phyloP scores from a whole-genome alignment of 2,797 vertebrate genomes.

The Ambastaia sidthimunki region DNA sequence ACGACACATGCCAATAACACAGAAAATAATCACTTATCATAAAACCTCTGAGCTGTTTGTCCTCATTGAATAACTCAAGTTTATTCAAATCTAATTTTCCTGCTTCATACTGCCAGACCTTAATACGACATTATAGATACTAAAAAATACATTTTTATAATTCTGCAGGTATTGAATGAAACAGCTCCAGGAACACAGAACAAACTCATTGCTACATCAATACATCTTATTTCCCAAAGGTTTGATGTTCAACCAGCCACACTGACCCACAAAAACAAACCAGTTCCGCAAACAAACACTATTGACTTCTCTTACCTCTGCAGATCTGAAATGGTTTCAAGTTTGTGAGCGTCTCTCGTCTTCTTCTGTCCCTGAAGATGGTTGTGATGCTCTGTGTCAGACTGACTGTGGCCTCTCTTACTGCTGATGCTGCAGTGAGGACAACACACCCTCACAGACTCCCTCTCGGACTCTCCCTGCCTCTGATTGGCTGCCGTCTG shows the following conservation, averaged over 20 bases:
- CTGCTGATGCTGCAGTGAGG: conserved; percentile 84
- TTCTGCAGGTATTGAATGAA: conserved; percentile 22
- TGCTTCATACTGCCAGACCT: not conserved
- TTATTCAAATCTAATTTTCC: not conserved
- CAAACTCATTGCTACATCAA: conserved; percentile 39
- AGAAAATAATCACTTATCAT: not conserved
- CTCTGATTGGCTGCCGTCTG: conserved; percentile 32
- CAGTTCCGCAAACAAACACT: not conserved
- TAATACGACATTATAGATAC: not conserved
- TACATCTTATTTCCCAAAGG: conserved; percentile 57
- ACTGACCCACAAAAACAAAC: conserved; percentile 15
- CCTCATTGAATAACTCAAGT: not conserved
- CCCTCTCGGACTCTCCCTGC: conserved; percentile 67
- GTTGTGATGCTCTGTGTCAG: conserved; percentile 70
- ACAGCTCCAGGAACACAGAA: conserved; percentile 5
- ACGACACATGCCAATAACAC: conserved; percentile 4
- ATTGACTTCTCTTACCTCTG: conserved; percentile 70
- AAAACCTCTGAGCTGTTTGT: not conserved
- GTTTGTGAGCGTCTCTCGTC: conserved; percentile 56
- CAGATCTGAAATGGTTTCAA: conserved; percentile 52
- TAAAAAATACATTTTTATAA: not conserved
- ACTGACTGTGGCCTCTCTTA: conserved; percentile 77
- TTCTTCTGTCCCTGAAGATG: conserved; percentile 65
- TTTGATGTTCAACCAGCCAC: conserved; percentile 60
- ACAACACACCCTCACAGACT: conserved; percentile 80